A percentile compares a stretch with the other conserved stretches of the same genome.
Conservation (phyloP, 2,888 invertebrate genomes). For the Sarcophaga rosellei region DNA sequence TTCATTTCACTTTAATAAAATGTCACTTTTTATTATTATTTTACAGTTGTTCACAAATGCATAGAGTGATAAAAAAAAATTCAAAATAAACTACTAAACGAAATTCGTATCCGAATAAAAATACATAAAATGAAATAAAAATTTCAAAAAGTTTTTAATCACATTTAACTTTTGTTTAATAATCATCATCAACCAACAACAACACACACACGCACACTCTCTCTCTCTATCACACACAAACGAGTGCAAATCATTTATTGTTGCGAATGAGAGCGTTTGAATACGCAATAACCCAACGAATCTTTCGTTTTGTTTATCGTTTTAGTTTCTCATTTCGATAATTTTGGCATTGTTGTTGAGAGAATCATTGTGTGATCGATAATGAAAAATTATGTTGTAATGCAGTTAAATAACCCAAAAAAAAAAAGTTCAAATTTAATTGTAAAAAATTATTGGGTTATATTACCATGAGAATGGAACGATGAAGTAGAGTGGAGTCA, state of each 20-base stretch:
- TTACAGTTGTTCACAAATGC: slow-evolving; percentile 44
- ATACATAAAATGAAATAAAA: slow-evolving; percentile 41
- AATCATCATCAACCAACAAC: slow-evolving; percentile 42
- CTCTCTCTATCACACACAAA: background rate
- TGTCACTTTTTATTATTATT: slow-evolving; percentile 65
- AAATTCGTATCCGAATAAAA: background rate
- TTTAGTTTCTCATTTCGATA: too few species aligned
- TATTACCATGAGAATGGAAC: too few species aligned
- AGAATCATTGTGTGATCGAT: background rate
- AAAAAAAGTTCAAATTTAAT: too few species aligned
- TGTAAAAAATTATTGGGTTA: too few species aligned
- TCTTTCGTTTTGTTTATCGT: background rate
- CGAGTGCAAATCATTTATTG: slow-evolving; percentile 48
- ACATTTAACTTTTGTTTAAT: slow-evolving; percentile 65
- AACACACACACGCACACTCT: slow-evolving; percentile 3
- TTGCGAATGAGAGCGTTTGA: slow-evolving; percentile 8
- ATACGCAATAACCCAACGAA: background rate
- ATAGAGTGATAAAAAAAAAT: slow-evolving; percentile 22
- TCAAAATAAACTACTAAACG: slow-evolving; percentile 15
- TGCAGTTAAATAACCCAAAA: too few species aligned
- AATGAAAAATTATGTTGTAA: too few species aligned
- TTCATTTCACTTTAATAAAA: slow-evolving; percentile 66
- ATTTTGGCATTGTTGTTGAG: too few species aligned
- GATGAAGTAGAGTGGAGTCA: too few species aligned
- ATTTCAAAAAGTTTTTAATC: slow-evolving; percentile 59